phyloP scores from a whole-genome alignment of 2,113 vertebrate genomes.

The Nettapus auritus region DNA sequence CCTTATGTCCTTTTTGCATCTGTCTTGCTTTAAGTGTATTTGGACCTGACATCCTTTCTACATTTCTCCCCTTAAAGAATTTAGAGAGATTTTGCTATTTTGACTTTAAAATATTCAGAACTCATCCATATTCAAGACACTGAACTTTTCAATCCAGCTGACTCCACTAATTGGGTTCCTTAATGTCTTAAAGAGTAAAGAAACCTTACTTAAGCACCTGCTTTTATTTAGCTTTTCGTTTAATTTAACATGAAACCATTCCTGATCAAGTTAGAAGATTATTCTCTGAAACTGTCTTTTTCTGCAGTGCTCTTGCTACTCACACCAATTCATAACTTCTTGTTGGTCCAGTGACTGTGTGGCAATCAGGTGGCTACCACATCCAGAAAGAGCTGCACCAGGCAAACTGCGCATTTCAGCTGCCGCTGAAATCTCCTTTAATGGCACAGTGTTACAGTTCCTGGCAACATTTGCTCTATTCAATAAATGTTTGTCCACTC shows the following conservation, averaged over 20 bases:
- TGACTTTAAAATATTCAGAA: neutral
- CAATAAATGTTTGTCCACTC: neutral
- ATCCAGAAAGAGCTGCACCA: neutral
- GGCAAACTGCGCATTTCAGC: neutral
- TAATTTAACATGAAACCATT: neutral
- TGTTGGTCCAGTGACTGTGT: rapidly evolving
- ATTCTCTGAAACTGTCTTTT: neutral
- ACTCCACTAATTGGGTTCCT: neutral
- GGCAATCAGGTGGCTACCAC: neutral
- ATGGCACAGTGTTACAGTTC: neutral
- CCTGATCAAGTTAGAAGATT: neutral
- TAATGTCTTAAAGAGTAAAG: neutral
- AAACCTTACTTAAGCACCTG: neutral
- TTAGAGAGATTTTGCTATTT: neutral
- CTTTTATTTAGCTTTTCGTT: neutral
- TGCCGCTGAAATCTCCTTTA: neutral
- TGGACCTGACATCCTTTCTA: neutral
- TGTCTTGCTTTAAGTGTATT: neutral
- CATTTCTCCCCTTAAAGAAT: neutral
- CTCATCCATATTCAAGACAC: neutral
- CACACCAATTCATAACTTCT: neutral
- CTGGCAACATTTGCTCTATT: neutral
- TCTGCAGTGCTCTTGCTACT: rapidly evolving
- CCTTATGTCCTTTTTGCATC: neutral
- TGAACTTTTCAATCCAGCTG: neutral